Evolutionary conservation across 2,888 invertebrate genomes (phyloP).

Genomic region (Sinelater perroti): DNA sequence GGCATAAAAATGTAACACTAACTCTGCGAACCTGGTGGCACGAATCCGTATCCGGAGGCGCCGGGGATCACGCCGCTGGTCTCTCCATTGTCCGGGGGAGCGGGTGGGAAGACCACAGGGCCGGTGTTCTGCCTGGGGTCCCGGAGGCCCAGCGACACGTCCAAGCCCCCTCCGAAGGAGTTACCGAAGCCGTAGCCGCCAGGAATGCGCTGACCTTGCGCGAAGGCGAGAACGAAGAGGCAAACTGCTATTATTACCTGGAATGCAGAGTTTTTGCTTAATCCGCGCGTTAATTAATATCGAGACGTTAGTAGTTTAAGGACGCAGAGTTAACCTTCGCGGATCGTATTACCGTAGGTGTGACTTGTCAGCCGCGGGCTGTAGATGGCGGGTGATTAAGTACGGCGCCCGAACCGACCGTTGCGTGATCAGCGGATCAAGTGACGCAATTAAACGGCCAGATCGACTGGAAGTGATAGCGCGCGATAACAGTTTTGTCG

Average conservation of each 20-base stretch:
- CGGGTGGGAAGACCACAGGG: slow-evolving; percentile 82
- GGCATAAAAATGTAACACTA: slow-evolving; percentile 16
- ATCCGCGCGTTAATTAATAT: neutral
- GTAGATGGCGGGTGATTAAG: no score
- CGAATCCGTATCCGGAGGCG: slow-evolving; percentile 86
- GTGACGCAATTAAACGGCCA: no score
- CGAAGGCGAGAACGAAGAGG: slow-evolving; percentile 49
- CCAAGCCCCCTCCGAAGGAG: slow-evolving; percentile 61
- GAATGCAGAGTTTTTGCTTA: slow-evolving; percentile 3
- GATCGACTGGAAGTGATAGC: no score
- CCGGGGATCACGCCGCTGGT: slow-evolving; percentile 84
- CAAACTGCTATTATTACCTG: slow-evolving; percentile 36
- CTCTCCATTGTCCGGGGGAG: slow-evolving; percentile 70
- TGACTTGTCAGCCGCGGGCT: no score
- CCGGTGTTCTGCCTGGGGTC: slow-evolving; percentile 74
- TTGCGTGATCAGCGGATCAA: no score
- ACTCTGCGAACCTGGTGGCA: slow-evolving; percentile 77
- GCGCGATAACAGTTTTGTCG: no score
- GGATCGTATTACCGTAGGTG: neutral
- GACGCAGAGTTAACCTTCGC: slow-evolving; percentile 12
- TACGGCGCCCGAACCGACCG: no score
- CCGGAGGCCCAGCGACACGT: slow-evolving; percentile 62
- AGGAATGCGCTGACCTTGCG: slow-evolving; percentile 56
- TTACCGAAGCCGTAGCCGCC: slow-evolving; percentile 61
- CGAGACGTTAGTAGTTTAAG: slow-evolving; percentile 1